Percentiles rank a stretch among this genome's conserved stretches.
phyloP scores from a whole-genome alignment of 2,888 invertebrate genomes.

The Uloborus plumipes region DNA sequence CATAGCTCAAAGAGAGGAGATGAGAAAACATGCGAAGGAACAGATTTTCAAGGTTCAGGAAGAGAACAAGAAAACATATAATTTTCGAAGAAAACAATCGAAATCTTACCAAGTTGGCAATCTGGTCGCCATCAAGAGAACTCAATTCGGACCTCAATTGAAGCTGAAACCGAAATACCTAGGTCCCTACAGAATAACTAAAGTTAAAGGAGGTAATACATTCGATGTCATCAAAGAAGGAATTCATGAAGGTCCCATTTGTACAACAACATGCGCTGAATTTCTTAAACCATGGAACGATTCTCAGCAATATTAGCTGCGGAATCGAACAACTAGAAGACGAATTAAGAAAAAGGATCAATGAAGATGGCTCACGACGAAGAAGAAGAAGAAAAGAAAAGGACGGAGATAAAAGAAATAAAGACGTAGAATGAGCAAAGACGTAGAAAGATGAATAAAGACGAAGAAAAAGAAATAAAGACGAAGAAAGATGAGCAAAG shows the following conservation, averaged over 20 bases:
- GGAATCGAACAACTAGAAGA: no score
- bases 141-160: background rate
- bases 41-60: background rate
- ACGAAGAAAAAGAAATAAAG: no score
- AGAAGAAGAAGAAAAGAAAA: no score
- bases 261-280: background rate
- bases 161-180: background rate
- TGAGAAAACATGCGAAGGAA: background rate
- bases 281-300: background rate
- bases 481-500: no score
- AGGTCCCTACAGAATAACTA: background rate
- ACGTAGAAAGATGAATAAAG: no score
- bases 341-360: no score
- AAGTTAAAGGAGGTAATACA: background rate
- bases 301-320: no score
- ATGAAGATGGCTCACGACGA: no score
- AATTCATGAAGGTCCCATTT: background rate
- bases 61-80: constrained; percentile 1
- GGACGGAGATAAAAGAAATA: no score
- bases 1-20: background rate
- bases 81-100: background rate
- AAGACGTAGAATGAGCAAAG: no score
- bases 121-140: background rate
- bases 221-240: background rate
- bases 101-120: background rate